Percentiles rank a stretch among this genome's conserved stretches.
Conservation (phyloP, 2,797 vertebrate genomes). For the Pantherophis vulpinus region DNA sequence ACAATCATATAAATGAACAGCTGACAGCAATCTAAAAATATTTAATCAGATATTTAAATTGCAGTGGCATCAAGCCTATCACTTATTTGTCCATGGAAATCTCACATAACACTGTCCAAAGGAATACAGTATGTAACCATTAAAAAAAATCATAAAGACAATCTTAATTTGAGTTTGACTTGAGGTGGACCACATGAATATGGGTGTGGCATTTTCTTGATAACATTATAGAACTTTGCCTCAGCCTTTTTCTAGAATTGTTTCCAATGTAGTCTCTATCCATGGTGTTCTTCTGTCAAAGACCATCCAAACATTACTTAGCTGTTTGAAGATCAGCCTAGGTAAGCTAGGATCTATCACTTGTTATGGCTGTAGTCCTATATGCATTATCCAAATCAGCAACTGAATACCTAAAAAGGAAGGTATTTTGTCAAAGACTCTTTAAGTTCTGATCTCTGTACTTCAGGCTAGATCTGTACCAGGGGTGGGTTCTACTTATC, state of each 20-base stretch:
- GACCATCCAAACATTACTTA: neutral
- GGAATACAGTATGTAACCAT: neutral
- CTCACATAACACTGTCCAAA: neutral
- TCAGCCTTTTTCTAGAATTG: neutral
- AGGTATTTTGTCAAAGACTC: neutral
- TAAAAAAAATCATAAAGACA: neutral
- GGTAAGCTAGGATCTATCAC: neutral
- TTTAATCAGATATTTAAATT: conserved; percentile 53
- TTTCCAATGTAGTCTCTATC: neutral
- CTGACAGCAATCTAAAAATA: conserved; percentile 27
- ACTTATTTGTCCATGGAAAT: conserved; percentile 25
- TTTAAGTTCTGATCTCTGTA: neutral
- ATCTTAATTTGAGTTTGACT: neutral
- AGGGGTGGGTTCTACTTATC: too few relatives aligned
- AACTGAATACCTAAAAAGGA: neutral
- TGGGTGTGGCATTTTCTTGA: neutral
- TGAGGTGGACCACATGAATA: neutral
- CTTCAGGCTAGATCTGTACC: neutral
- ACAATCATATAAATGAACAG: conserved; percentile 38
- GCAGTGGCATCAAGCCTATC: conserved; percentile 11
- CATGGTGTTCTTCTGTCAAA: neutral
- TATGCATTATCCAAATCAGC: neutral
- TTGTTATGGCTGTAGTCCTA: neutral
- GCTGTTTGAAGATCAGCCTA: neutral
- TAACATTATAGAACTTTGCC: neutral